phyloP scores from a whole-genome alignment of 2,113 vertebrate genomes.

The Scartelaos histophorus region DNA sequence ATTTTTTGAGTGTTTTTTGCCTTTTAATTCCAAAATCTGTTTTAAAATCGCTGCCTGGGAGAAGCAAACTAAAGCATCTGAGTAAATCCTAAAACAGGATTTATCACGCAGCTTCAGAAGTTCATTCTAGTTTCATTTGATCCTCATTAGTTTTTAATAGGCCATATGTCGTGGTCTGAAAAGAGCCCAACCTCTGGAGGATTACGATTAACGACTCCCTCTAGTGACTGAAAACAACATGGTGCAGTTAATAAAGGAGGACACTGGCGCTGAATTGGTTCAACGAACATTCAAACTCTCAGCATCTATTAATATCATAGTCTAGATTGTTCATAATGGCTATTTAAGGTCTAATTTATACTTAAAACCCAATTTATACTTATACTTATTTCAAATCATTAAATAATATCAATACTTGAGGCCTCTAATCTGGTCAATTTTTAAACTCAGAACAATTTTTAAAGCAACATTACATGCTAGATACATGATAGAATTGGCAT shows the following conservation, averaged over 20 bases:
- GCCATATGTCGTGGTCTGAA: conserved; percentile 49
- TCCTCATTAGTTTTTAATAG: conserved; percentile 63
- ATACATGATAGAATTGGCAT: too few relatives aligned
- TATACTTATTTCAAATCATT: background rate
- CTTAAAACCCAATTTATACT: too few relatives aligned
- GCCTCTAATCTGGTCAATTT: background rate
- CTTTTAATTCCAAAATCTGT: conserved; percentile 12
- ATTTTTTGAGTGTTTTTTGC: background rate
- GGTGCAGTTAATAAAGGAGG: conserved; percentile 1
- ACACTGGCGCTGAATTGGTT: background rate
- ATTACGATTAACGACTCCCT: conserved; percentile 53
- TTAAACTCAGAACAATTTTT: too few relatives aligned
- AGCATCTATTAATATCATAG: background rate
- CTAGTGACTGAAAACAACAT: conserved; percentile 50
- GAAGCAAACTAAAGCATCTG: conserved; percentile 31
- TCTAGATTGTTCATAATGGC: background rate
- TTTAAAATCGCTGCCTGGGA: conserved; percentile 34
- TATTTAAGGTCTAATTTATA: background rate
- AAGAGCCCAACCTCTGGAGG: conserved; percentile 54
- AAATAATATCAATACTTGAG: background rate
- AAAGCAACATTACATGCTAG: too few relatives aligned
- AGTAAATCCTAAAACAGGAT: conserved; percentile 30
- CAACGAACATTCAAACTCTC: background rate
- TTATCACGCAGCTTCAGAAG: conserved; percentile 50
- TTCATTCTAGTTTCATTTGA: conserved; percentile 50